phyloP scores from a whole-genome alignment of 35 echinoderm and acorn worm species.

The Patiria miniata region DNA sequence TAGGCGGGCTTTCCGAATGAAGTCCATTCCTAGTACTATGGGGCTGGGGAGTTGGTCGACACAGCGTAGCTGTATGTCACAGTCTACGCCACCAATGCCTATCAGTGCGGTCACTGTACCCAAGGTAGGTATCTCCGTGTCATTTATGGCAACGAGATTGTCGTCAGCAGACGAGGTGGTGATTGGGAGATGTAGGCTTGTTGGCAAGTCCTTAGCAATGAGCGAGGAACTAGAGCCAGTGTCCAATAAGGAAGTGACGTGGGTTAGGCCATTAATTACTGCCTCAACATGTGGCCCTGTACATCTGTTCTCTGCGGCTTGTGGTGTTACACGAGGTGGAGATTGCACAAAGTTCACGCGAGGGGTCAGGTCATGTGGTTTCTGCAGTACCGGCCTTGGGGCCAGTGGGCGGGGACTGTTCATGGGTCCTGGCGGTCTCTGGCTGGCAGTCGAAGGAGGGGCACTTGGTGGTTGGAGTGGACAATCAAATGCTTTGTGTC shows the following conservation, averaged over 20 bases:
- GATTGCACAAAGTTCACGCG: slow-evolving; percentile 14
- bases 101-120: background rate
- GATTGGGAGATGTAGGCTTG: background rate
- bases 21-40: background rate
- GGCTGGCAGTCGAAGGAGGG: too few species aligned
- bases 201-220: background rate
- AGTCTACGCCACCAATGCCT: background rate
- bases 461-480: slow-evolving; percentile 16
- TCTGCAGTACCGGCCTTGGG: background rate
- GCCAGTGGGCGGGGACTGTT: background rate
- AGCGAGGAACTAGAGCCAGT: background rate
- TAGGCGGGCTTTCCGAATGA: background rate
- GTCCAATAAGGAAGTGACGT: slow-evolving; percentile 12
- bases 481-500: slow-evolving; percentile 7
- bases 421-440: background rate
- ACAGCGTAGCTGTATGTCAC: background rate
- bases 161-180: background rate
- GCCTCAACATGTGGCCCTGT: background rate
- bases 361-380: slow-evolving; percentile 32
- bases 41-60: background rate
- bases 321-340: background rate
- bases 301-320: background rate
- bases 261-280: background rate
- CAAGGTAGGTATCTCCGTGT: background rate
- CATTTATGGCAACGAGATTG: background rate